Percentiles rank a stretch among this genome's conserved stretches.
Conservation (phyloP, 2,113 vertebrate genomes). For the Spheniscus mendiculus region DNA sequence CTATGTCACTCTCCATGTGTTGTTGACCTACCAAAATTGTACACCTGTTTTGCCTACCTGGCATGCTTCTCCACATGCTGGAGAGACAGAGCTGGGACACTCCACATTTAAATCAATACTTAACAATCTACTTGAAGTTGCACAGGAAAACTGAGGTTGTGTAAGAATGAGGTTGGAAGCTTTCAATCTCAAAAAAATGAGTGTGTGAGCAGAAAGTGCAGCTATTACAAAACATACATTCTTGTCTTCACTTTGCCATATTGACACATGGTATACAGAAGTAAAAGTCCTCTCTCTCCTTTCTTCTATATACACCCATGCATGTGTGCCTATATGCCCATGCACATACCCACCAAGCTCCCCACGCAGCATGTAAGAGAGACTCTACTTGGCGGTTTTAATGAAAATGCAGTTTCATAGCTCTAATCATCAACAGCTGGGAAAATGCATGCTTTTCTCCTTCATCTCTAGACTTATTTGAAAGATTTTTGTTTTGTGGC, state of each 20-base stretch:
- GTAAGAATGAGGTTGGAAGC: background rate
- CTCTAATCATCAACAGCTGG: conserved; percentile 8
- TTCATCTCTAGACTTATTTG: conserved; percentile 27
- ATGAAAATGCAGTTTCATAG: conserved; percentile 16
- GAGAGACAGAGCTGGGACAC: background rate
- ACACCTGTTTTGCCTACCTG: background rate
- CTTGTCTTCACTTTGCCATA: background rate
- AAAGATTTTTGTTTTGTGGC: conserved; percentile 43
- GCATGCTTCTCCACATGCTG: background rate
- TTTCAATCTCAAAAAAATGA: background rate
- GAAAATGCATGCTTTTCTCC: background rate
- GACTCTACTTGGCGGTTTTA: conserved; percentile 1
- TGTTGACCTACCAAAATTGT: background rate
- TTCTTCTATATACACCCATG: accelerated
- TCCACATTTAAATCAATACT: background rate
- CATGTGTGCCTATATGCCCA: background rate
- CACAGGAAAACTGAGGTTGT: background rate
- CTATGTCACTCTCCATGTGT: background rate
- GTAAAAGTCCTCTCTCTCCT: background rate
- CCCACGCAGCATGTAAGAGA: background rate
- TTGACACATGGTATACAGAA: background rate
- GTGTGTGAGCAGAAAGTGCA: background rate
- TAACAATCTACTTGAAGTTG: background rate
- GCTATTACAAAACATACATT: background rate
- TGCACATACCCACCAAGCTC: background rate